Evolutionary conservation across 2,797 vertebrate genomes (phyloP), one percentile per base, ranked within the genome.

Genomic region (Mus caroli): DNA sequence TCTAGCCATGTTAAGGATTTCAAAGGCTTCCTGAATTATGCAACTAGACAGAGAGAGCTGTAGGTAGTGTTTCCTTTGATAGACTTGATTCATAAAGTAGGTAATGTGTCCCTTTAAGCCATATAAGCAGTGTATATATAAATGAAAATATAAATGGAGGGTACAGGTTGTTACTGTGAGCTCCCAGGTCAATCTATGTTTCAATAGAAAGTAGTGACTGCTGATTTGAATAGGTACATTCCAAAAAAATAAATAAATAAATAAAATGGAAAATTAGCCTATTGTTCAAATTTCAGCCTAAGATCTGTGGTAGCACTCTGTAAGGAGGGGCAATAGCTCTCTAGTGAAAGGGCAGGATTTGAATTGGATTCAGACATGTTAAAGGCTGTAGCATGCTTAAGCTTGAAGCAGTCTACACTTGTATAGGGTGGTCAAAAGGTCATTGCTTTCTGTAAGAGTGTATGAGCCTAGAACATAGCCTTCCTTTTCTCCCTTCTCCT

Each of bases 281-380:
- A 34, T 58, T 22, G 26, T 87, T 91, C 19, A 69, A n/a, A 71
- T 91, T 84, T 91, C 9, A 69, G 37, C 43, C 31, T 80, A 92
- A 93, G 15, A 71, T 54, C 52, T 2, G 0, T n/a, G 56, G 20
- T 89, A 31, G 83, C 56, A 15, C 40, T 85, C 60, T 50, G 1
- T 0, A 8, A 50, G 14, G 24, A 40, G 31, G 0, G 0, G n/a
- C 11, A 46, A 14, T 40, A 52, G 26, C 0, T 43, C 10, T 54
- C 50, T 20, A 87, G 19, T 20, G 3, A 17, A 22, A 64, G 14
- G 10, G 4, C 26, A 78, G 13, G n/a, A 58, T 37, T 34, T 58
- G 54, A 28, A 12, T 12, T 28, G n/a, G n/a, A 62, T 3, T 12
- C 10, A 31, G 50, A 15, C 12, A 9, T 40, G 1, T 17, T 22